Percentiles rank a stretch among this genome's conserved stretches.
Conservation (phyloP, 2,888 invertebrate species). For the Flabesymbios commensalis region DNA sequence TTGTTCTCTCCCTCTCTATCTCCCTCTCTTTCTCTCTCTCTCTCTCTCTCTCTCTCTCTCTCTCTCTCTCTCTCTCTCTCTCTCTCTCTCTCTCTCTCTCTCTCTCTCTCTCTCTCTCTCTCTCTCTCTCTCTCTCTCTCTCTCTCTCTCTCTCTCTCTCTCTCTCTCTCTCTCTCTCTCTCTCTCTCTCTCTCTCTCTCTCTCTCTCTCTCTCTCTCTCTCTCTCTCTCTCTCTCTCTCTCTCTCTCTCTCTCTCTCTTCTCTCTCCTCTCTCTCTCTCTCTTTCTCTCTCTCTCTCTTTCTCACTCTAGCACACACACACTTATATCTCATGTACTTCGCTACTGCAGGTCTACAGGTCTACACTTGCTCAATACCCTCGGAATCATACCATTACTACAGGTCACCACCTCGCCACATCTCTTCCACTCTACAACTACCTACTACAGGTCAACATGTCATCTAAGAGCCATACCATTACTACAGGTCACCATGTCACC, state of each 20-base stretch:
- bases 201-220: slow-evolving; percentile 12
- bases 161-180: slow-evolving; percentile 9
- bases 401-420: too few relatives aligned
- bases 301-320: too few relatives aligned
- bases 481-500: too few relatives aligned
- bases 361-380: too few relatives aligned
- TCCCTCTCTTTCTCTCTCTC: neutral
- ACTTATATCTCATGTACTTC: too few relatives aligned
- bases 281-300: slow-evolving; percentile 12
- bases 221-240: slow-evolving; percentile 6
- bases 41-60: slow-evolving; percentile 1
- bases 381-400: too few relatives aligned
- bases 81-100: slow-evolving; percentile 4
- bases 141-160: neutral
- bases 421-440: too few relatives aligned
- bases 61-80: slow-evolving; percentile 9
- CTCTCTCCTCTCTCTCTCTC: slow-evolving; percentile 2
- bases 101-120: neutral
- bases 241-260: slow-evolving; percentile 6
- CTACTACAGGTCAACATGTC: too few relatives aligned
- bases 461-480: too few relatives aligned
- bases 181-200: slow-evolving; percentile 11
- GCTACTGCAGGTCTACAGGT: too few relatives aligned
- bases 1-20: too few relatives aligned
- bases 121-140: neutral